Percentiles rank a stretch among this genome's conserved stretches.
These are phyloP conservation scores for Crambe crambe DNA, from an alignment of 37 sponge, comb jelly and placozoan genomes.

Conservation along the genomic window DNA sequence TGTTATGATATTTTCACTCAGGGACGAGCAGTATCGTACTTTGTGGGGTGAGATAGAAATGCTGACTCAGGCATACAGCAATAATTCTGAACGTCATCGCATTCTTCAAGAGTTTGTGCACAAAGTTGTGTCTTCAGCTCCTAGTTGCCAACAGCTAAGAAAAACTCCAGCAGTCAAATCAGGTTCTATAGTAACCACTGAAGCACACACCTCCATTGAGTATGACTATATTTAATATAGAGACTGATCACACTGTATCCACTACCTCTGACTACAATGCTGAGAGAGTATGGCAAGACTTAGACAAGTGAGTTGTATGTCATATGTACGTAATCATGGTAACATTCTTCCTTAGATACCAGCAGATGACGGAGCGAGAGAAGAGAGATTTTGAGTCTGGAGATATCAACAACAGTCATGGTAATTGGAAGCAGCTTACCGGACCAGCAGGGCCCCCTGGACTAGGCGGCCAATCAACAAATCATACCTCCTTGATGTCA, in stretches of 20 bases:
- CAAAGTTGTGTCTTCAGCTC: constrained; percentile 11
- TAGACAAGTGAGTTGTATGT: constrained; percentile 6
- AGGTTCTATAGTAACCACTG: too few species aligned
- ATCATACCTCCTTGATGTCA: background rate
- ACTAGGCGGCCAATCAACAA: too few species aligned
- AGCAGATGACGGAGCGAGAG: constrained; percentile 48
- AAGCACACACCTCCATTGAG: too few species aligned
- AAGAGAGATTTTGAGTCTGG: constrained; percentile 26
- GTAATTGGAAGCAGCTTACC: constrained; percentile 9
- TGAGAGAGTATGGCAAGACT: constrained; percentile 12
- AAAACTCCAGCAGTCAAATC: constrained; percentile 16
- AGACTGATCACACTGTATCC: background rate
- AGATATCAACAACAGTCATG: constrained; percentile 10
- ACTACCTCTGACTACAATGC: background rate
- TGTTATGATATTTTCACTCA: background rate
- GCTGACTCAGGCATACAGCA: constrained; percentile 35
- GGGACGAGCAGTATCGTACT: constrained; percentile 84
- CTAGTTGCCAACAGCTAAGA: constrained; percentile 11
- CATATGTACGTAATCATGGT: background rate
- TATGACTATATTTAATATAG: background rate
- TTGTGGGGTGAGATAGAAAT: constrained; percentile 82
- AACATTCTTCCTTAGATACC: constrained; percentile 8
- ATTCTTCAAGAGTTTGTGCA: constrained; percentile 28
- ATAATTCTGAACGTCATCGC: constrained; percentile 51
- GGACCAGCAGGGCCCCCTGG: background rate